A percentile compares a stretch with the other conserved stretches of the same genome.
phyloP scores from a whole-genome alignment of 2,113 vertebrate species.

The Notechis scutatus region DNA sequence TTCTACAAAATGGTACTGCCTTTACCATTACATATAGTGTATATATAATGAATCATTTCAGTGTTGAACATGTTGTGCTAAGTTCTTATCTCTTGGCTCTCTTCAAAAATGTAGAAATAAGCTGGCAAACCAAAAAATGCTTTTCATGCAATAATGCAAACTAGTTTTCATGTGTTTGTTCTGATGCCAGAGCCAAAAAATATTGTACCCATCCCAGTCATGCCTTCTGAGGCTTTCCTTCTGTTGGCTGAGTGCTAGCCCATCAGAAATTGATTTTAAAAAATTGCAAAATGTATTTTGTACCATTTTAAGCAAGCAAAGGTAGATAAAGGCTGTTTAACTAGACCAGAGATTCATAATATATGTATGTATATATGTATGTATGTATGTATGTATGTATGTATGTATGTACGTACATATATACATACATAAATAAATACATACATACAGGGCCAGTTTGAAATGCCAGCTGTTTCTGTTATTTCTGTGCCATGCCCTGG shows the following conservation, averaged over 20 bases:
- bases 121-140: constrained; percentile 31
- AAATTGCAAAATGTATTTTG: constrained; percentile 34
- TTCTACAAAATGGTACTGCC: constrained; percentile 29
- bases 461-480: too few species aligned
- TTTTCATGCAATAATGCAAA: constrained; percentile 50
- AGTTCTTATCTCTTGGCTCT: constrained; percentile 53
- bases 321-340: constrained; percentile 1
- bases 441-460: too few species aligned
- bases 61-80: constrained; percentile 51
- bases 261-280: neutral
- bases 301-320: constrained; percentile 23
- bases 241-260: neutral
- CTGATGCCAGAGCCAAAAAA: constrained; percentile 14
- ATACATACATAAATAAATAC: too few species aligned
- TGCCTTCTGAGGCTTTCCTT: constrained; percentile 22
- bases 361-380: too few species aligned
- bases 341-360: neutral
- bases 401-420: too few species aligned
- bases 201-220: neutral
- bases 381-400: too few species aligned
- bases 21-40: neutral
- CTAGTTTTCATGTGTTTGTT: constrained; percentile 31
- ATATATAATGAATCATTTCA: constrained; percentile 51
- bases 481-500: too few species aligned
- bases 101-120: constrained; percentile 46